These are phyloP conservation scores for Morpho achilles DNA, from an alignment of 2,888 invertebrate species.

Conservation along the genomic window DNA sequence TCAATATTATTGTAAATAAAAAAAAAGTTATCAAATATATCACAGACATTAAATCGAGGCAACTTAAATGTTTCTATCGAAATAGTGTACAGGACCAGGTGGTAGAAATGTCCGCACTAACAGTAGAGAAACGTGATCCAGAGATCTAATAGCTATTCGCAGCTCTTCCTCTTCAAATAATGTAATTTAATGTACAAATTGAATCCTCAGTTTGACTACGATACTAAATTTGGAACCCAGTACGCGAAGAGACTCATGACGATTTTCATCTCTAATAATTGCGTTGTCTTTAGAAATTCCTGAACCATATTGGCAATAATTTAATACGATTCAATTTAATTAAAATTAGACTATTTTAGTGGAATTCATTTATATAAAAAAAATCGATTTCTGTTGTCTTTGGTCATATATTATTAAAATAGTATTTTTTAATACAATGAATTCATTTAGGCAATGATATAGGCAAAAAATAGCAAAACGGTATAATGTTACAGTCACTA, in stretches of 20 bases:
- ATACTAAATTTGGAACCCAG: slow-evolving; percentile 54
- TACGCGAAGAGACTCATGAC: slow-evolving; percentile 9
- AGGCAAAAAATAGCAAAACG: too few species aligned
- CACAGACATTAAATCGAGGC: slow-evolving; percentile 71
- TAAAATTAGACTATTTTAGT: too few species aligned
- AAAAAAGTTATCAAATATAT: slow-evolving; percentile 43
- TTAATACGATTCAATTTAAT: too few species aligned
- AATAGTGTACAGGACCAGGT: slow-evolving; percentile 72
- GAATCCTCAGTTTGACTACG: slow-evolving; percentile 53
- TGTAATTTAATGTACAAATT: slow-evolving; percentile 72
- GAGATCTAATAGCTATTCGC: slow-evolving; percentile 66
- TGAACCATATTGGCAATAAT: background rate
- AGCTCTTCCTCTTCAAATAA: slow-evolving; percentile 73
- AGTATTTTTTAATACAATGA: too few species aligned
- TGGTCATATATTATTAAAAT: too few species aligned
- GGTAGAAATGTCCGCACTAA: slow-evolving; percentile 71
- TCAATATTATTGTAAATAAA: too few species aligned
- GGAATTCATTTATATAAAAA: too few species aligned
- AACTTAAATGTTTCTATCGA: slow-evolving; percentile 68
- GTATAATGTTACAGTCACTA: too few species aligned
- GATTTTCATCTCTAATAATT: slow-evolving; percentile 2
- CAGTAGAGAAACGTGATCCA: slow-evolving; percentile 72
- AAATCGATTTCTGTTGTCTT: too few species aligned
- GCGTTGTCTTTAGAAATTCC: background rate
- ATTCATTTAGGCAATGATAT: too few species aligned